Conservation (phyloP, 2,113 vertebrate species). For the Amphilophus citrinellus region DNA sequence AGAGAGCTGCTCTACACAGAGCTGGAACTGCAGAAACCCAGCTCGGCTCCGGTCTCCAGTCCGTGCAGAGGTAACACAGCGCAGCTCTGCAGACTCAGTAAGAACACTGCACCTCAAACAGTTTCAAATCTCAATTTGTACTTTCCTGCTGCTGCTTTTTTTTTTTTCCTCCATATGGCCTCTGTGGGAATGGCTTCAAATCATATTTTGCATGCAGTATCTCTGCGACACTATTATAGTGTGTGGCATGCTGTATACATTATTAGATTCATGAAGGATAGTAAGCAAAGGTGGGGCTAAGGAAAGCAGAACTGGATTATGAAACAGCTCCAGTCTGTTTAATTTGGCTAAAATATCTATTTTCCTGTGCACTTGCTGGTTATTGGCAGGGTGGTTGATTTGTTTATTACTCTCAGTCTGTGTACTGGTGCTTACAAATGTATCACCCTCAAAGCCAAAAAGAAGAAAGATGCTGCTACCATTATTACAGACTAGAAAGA, state of each 20-base stretch:
- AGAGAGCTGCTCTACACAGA: constrained; percentile 88
- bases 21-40: constrained; percentile 83
- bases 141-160: neutral
- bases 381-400: neutral
- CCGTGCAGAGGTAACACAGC: constrained; percentile 77
- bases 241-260: neutral
- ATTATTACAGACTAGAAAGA: neutral
- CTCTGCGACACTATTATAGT: neutral
- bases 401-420: neutral
- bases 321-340: neutral
- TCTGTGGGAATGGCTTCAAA: neutral
- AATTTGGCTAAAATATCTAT: neutral
- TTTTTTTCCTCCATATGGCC: neutral
- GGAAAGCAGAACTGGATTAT: neutral
- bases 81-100: constrained; percentile 50
- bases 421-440: neutral
- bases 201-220: neutral
- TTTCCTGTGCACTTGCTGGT: neutral
- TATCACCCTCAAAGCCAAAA: neutral
- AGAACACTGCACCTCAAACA: constrained; percentile 19
- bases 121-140: neutral
- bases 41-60: constrained; percentile 25
- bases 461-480: neutral
- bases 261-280: neutral
- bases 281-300: neutral